phyloP scores from a whole-genome alignment of 2,113 vertebrate genomes.

The Hepsetus odoe region DNA sequence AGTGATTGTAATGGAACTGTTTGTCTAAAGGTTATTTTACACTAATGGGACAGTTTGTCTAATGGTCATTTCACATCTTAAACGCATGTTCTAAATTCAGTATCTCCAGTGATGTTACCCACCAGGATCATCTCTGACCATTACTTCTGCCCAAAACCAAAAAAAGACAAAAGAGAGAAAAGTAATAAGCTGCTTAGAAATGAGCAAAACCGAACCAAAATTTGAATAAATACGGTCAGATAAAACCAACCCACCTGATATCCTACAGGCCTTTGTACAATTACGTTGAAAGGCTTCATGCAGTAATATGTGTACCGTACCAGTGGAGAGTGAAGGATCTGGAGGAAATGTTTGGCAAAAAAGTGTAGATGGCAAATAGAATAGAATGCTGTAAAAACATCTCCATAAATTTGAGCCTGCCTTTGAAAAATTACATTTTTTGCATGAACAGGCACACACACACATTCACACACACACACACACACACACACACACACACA shows the following conservation, averaged over 20 bases:
- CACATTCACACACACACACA: constrained; percentile 40
- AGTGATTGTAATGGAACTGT: constrained; percentile 2
- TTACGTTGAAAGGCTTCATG: constrained; percentile 47
- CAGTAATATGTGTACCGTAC: constrained; percentile 45
- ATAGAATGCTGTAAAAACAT: constrained; percentile 13
- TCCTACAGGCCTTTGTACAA: constrained; percentile 40
- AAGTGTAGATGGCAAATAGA: background rate
- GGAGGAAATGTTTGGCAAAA: constrained; percentile 42
- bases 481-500: constrained; percentile 42
- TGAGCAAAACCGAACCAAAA: constrained; percentile 38
- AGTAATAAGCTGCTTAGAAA: background rate
- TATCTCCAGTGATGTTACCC: background rate
- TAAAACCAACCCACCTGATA: constrained; percentile 32
- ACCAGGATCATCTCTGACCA: background rate
- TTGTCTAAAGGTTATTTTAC: background rate
- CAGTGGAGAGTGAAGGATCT: background rate
- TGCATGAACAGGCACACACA: constrained; percentile 41
- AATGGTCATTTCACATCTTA: background rate
- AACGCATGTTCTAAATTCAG: background rate
- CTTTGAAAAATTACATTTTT: constrained; percentile 21
- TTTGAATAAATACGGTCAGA: constrained; percentile 40
- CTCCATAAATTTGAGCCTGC: background rate
- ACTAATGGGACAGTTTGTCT: background rate
- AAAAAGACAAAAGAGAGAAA: constrained; percentile 22
- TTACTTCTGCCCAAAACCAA: constrained; percentile 36